These are phyloP conservation scores for Numida meleagris DNA, from an alignment of 2,113 vertebrate genomes.

Conservation along the genomic window DNA sequence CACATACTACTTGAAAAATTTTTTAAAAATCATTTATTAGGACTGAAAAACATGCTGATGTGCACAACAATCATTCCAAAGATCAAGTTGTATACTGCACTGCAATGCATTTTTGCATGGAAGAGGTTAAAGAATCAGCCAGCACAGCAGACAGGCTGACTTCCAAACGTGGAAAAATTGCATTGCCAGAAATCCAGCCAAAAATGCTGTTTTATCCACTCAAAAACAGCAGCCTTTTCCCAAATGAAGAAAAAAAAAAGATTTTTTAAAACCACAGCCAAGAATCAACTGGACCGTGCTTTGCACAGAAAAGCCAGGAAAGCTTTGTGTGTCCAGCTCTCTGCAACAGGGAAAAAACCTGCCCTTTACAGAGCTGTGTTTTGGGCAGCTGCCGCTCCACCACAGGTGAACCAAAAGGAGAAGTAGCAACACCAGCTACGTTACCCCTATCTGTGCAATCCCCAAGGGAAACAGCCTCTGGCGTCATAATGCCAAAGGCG, in stretches of 20 bases:
- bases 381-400: neutral
- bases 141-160: conserved; percentile 19
- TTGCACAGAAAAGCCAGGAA: neutral
- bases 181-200: conserved; percentile 17
- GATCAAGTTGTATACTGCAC: neutral
- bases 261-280: conserved; percentile 5
- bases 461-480: neutral
- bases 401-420: neutral
- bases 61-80: neutral
- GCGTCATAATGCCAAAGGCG: neutral
- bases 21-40: neutral
- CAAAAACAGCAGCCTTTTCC: conserved; percentile 1
- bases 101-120: neutral
- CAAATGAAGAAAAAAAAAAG: neutral
- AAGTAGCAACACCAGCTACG: neutral
- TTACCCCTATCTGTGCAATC: neutral
- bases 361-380: neutral
- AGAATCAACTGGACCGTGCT: neutral
- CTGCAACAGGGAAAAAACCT: neutral
- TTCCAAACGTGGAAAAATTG: conserved; percentile 17
- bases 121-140: neutral
- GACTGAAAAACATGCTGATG: neutral
- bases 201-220: conserved; percentile 18
- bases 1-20: neutral
- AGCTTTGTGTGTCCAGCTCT: neutral